Evolutionary conservation across 2,113 vertebrate species (phyloP), one percentile per base, ranked within the genome.

Genomic region (Charina bottae): DNA sequence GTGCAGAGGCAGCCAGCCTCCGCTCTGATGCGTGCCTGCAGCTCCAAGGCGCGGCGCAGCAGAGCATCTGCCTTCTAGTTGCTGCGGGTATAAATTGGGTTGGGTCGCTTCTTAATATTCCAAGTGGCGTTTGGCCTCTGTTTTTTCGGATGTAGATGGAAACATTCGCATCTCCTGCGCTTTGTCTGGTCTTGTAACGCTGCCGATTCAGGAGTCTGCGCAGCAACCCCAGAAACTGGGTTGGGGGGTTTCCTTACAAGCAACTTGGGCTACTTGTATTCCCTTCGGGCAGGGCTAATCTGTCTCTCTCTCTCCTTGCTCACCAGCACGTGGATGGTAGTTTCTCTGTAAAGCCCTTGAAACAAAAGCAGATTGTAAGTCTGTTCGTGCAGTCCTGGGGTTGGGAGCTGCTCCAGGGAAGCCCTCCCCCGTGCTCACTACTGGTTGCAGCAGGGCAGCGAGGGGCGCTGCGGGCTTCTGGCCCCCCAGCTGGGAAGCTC

Each of bases 321-420:
- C 26, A 33, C 11, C 96, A 99, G 99, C 99, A 99, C 0, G 97
- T 99, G 2, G 99, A 99, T 84, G 99, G 99, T 93, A 99, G 99
- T 95, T 99, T 98, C 96, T 99, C 99, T 0, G 99, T 99, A 97
- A 99, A 99, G 93, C 99, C 99, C 0, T 96, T 99, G 90, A 99
- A 99, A 94, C 99, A 99, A 97, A 99, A 99, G 95, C 99, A 99
- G 96, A 99, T 99, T 0, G 99, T 99, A 97, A 97, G 99, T 99
- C 96, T 94, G 0, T 37, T 8, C 42, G 6, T 49, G 85, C 85
- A 17, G 9, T 37, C 33, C n/a, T 59, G n/a, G 54, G 17, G 17
- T 12, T 86, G 24, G n/a, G n/a, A 0, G 26, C 46, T 46, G 6
- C 46, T 62, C 37, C 49, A 12, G 28, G 7, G 42, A 23, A 55